Percentiles rank a stretch among this genome's conserved stretches.
Conservation (phyloP, 1,140 invertebrate genomes). For the Trigoniulus corallinus region DNA sequence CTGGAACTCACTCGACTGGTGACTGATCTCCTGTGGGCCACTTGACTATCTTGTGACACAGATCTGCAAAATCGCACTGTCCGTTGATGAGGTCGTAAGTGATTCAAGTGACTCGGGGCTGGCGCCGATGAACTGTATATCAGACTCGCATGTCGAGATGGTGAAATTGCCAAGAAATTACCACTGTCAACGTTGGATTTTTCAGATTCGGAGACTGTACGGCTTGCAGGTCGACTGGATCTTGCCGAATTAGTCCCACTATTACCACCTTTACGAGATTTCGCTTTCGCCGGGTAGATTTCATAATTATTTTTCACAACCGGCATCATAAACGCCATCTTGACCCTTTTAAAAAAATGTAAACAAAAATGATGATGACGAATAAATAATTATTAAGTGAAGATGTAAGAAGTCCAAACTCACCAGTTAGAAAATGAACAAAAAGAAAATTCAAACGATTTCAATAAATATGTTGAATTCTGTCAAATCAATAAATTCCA, state of each 20-base stretch:
- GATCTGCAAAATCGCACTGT: slow-evolving; percentile 45
- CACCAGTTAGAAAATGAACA: too few species aligned
- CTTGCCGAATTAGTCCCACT: neutral
- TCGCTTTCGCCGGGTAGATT: slow-evolving; percentile 40
- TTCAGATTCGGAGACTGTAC: slow-evolving; percentile 7
- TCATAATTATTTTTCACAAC: slow-evolving; percentile 83
- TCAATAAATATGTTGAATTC: too few species aligned
- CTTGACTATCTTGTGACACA: slow-evolving; percentile 45
- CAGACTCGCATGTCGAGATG: neutral
- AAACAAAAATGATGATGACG: too few species aligned
- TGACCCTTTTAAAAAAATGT: too few species aligned
- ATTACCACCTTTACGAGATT: slow-evolving; percentile 3
- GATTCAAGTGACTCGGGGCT: slow-evolving; percentile 38
- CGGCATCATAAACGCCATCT: slow-evolving; percentile 87
- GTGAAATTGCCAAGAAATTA: slow-evolving; percentile 4
- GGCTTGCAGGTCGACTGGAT: neutral
- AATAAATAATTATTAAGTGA: too few species aligned
- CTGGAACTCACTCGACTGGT: slow-evolving; percentile 38
- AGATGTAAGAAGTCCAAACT: too few species aligned
- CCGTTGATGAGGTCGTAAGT: slow-evolving; percentile 37
- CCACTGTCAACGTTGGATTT: slow-evolving; percentile 4
- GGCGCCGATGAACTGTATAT: neutral
- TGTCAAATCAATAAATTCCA: too few species aligned
- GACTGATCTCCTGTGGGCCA: neutral
- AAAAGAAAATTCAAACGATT: too few species aligned